These are phyloP conservation scores for Prietella phreatophila DNA, from an alignment of 2,113 vertebrate species.

Conservation along the genomic window DNA sequence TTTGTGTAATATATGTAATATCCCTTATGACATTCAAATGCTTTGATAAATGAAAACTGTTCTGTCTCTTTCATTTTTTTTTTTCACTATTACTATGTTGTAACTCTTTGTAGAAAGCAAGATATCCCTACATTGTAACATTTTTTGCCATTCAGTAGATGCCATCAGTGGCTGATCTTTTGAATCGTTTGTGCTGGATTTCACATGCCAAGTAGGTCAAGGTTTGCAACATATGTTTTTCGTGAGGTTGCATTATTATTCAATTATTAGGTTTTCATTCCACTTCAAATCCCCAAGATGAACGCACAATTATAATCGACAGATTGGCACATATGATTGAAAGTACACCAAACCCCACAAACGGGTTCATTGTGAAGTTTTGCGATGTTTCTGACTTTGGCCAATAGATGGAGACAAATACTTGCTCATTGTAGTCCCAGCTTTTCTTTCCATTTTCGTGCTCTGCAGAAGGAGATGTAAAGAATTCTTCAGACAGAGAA, in stretches of 20 bases:
- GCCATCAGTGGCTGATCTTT: background rate
- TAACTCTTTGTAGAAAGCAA: background rate
- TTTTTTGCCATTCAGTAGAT: background rate
- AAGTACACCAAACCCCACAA: background rate
- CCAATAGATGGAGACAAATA: constrained; percentile 51
- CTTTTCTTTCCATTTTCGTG: background rate
- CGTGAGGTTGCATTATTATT: background rate
- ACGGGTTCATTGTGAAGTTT: background rate
- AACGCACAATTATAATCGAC: background rate
- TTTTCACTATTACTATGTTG: background rate
- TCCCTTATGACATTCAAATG: background rate
- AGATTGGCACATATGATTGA: background rate
- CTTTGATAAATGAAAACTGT: background rate
- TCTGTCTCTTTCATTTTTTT: background rate
- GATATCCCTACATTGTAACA: background rate
- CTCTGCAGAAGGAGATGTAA: background rate
- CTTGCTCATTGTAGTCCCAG: background rate
- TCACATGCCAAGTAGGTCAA: background rate
- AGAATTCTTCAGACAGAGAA: background rate
- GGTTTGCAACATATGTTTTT: background rate
- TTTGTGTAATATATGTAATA: background rate
- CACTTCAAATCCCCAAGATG: background rate
- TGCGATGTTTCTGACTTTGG: background rate
- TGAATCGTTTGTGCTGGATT: background rate
- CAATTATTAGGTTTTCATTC: background rate